Percentiles rank a stretch among this genome's conserved stretches.
Evolutionary conservation across 2,113 vertebrate species (phyloP).

Genomic region (Paracanthobrama guichenoti): DNA sequence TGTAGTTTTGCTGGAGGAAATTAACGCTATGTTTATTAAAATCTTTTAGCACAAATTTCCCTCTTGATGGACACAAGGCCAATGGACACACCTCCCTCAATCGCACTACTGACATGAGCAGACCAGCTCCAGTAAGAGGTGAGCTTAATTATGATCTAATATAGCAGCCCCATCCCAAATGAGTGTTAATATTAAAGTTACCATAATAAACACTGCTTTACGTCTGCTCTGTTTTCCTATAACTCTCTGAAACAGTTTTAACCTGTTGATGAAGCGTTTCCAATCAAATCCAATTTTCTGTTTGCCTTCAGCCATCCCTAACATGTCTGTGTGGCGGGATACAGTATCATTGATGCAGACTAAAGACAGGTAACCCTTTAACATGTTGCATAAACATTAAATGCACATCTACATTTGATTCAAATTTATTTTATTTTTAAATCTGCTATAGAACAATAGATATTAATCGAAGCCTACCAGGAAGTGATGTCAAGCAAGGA

Average conservation of each 20-base stretch:
- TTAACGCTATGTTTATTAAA: neutral
- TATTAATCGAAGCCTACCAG: neutral
- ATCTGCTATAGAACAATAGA: slow-evolving; percentile 22
- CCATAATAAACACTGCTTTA: neutral
- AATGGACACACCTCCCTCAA: slow-evolving; percentile 49
- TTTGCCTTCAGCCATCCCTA: slow-evolving; percentile 61
- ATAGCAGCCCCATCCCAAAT: too few species aligned
- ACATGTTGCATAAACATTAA: too few species aligned
- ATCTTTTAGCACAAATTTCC: slow-evolving; percentile 62
- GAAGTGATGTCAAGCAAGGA: slow-evolving; percentile 21
- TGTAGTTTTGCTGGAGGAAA: neutral
- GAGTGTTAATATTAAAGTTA: too few species aligned
- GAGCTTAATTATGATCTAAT: neutral
- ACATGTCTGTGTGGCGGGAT: slow-evolving; percentile 68
- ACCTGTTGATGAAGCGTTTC: neutral
- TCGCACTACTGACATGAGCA: slow-evolving; percentile 62
- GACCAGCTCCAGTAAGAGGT: slow-evolving; percentile 64
- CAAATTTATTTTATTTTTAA: neutral
- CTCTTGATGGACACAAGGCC: slow-evolving; percentile 57
- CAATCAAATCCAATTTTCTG: neutral
- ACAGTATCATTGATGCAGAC: slow-evolving; percentile 49
- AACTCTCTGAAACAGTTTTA: neutral
- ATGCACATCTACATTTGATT: neutral
- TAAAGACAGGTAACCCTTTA: slow-evolving; percentile 65
- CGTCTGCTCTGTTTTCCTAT: neutral